phyloP scores from a whole-genome alignment of 2,797 vertebrate genomes.

The Ammospiza maritima region DNA sequence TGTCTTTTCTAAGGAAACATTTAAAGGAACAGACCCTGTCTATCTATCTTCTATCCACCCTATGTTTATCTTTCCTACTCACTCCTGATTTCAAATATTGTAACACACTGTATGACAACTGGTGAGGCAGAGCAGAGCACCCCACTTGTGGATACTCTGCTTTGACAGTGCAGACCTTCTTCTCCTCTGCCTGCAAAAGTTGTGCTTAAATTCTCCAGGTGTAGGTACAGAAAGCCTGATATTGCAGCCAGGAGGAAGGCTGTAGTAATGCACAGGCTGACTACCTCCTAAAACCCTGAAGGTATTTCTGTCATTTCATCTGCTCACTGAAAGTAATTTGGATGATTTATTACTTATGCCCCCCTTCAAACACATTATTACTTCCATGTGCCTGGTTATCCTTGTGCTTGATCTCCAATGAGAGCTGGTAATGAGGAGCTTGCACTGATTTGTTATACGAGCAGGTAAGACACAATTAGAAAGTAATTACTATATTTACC shows the following conservation, averaged over 20 bases:
- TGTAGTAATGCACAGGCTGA: neutral
- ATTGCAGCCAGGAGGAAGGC: neutral
- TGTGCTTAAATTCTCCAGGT: neutral
- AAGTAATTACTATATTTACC: neutral
- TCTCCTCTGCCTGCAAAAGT: neutral
- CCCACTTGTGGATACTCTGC: neutral
- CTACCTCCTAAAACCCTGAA: neutral
- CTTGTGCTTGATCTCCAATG: neutral
- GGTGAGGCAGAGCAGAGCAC: neutral
- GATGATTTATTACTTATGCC: conserved; percentile 21
- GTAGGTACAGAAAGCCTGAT: neutral
- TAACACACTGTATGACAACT: neutral
- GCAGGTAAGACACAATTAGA: neutral
- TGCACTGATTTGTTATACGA: neutral
- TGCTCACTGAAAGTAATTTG: conserved; percentile 13
- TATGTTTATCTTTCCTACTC: neutral
- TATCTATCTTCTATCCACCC: neutral
- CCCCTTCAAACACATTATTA: conserved; percentile 21
- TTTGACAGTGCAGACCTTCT: accelerated
- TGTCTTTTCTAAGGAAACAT: neutral
- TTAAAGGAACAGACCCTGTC: neutral
- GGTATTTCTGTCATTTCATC: conserved; percentile 26
- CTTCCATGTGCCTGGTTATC: conserved; percentile 5
- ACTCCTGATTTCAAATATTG: neutral
- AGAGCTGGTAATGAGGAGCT: neutral